Base-by-base conservation (phyloP, 2,888 invertebrate genomes). In the Leptinotarsa juncta region DNA sequence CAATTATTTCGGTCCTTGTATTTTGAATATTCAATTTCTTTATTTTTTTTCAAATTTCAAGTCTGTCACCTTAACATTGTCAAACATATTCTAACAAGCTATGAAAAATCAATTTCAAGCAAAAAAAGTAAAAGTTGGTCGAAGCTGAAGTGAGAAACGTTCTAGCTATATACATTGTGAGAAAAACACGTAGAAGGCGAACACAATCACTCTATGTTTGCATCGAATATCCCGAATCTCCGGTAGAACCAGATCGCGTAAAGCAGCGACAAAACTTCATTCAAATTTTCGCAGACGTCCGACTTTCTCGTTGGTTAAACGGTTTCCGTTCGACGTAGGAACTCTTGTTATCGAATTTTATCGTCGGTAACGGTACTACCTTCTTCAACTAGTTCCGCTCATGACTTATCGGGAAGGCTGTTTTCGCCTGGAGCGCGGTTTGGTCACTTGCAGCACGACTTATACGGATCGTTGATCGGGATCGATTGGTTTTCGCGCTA, bases 401-500 rank as follows among this genome's bases (percentile, higher is more conserved):
- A 69, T 60, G 69, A 69, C 69, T 57, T 69, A 69, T 69, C 42
- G 57, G 55, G 69, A 55, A 55, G 68, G 20, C 57, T 69, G 57
- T 50, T 32, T 69, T 55, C 16, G 69, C 57, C 18, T 57, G 20
- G 4, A 57, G 69, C 57, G 69, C 42, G 57, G 53, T 68, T 68
- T 48, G 55, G 68, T 68, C 55, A 55, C 67, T 67, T 26, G 18
- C 55, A 42, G 48, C 68, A 68, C 53, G 68, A 55, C 55, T 68
- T 55, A 55, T 68, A 55, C 55, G 68, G 68, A 60, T 14, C 20
- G 60, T 26, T 26, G 60, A 60, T 60, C 26, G 20, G 26, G 60
- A 60, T 60, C 26, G 10, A 60, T 60, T 14, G 60, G 20, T 60
- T 60, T 26, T 23, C 4, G 26, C 60, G 60, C 60, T 23, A 60